Percentiles rank a stretch among this genome's conserved stretches.
Evolutionary conservation across 2,888 invertebrate species (phyloP).

Genomic region (Watsonalla cultraria): DNA sequence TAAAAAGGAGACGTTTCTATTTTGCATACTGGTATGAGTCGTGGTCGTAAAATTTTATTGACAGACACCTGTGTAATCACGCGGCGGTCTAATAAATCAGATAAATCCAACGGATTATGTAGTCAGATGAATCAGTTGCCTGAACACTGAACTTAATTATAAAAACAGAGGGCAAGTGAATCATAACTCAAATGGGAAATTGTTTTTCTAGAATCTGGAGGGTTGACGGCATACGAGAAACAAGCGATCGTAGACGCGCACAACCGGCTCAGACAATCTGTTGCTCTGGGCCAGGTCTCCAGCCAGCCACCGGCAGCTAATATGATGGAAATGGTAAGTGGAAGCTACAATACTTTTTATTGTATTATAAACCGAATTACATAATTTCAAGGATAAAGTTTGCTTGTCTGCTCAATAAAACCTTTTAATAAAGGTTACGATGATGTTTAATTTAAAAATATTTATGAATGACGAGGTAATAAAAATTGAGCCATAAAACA

Average conservation of each 20-base stretch:
- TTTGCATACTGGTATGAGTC: conserved; percentile 62
- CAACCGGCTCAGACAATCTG: conserved; percentile 87
- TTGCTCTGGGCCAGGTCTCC: conserved; percentile 87
- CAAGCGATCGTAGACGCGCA: conserved; percentile 88
- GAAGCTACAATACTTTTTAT: neutral
- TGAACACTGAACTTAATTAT: conserved; percentile 27
- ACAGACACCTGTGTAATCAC: conserved; percentile 63
- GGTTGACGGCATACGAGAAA: conserved; percentile 84
- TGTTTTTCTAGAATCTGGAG: conserved; percentile 78
- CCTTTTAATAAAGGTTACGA: too few relatives aligned
- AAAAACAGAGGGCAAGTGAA: neutral
- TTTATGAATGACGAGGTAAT: neutral
- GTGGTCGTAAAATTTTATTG: conserved; percentile 72
- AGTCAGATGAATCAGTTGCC: conserved; percentile 35
- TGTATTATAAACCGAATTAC: neutral
- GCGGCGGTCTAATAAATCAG: conserved; percentile 59
- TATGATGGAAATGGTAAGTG: conserved; percentile 90
- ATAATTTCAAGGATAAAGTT: neutral
- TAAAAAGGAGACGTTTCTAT: conserved; percentile 42
- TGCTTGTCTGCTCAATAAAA: neutral
- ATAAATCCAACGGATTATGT: conserved; percentile 45
- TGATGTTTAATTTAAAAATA: neutral
- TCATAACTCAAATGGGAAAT: neutral
- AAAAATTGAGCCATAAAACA: neutral
- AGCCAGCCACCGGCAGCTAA: conserved; percentile 89